Conservation (phyloP, 2,888 invertebrate species). For the Cheilosia urbana region DNA sequence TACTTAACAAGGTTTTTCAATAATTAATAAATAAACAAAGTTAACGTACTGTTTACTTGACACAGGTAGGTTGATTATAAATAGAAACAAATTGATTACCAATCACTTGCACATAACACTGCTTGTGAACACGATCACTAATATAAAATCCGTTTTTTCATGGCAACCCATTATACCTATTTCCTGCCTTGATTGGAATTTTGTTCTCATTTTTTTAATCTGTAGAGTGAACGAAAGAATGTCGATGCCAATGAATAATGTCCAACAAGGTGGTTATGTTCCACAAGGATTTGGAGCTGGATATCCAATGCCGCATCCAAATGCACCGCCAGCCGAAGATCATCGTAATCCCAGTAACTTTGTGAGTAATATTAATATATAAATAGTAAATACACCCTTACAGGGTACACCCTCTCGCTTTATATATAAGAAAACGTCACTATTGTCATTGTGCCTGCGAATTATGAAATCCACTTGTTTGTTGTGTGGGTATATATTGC, state of each 20-base stretch:
- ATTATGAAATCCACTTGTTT: slow-evolving; percentile 19
- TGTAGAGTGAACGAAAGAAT: slow-evolving; percentile 20
- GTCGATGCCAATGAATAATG: slow-evolving; percentile 80
- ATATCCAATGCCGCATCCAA: slow-evolving; percentile 78
- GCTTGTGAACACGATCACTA: too few species aligned
- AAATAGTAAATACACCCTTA: background rate
- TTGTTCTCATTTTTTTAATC: background rate
- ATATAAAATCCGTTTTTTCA: too few species aligned
- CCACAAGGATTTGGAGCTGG: slow-evolving; percentile 80
- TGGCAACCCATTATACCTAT: background rate
- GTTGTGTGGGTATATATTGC: background rate
- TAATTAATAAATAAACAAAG: too few species aligned
- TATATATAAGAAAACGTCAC: background rate
- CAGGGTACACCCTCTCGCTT: background rate
- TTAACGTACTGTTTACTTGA: too few species aligned
- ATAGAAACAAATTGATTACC: too few species aligned
- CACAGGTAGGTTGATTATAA: too few species aligned
- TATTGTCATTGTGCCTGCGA: background rate
- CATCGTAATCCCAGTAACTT: slow-evolving; percentile 43
- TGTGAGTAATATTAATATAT: slow-evolving; percentile 40
- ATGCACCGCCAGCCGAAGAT: slow-evolving; percentile 65
- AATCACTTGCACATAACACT: too few species aligned
- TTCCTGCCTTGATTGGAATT: background rate
- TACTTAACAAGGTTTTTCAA: too few species aligned
- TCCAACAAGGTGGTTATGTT: slow-evolving; percentile 81